A percentile compares a stretch with the other conserved stretches of the same genome.
These are phyloP conservation scores for Deilephila elpenor DNA, from an alignment of 2,888 invertebrate genomes.

Conservation along the genomic window DNA sequence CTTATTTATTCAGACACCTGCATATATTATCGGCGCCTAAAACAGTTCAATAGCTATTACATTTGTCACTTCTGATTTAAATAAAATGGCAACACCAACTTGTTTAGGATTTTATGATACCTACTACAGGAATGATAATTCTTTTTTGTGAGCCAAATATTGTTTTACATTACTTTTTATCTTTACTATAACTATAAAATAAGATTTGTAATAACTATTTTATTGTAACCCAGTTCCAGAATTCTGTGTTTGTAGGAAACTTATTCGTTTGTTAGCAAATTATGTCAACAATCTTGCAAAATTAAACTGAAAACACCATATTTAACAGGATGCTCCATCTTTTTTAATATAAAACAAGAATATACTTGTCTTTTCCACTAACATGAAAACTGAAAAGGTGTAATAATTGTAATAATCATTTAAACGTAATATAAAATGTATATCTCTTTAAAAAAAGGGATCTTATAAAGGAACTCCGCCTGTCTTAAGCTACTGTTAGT, in stretches of 20 bases:
- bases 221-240: constrained; percentile 11
- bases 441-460: too few relatives aligned
- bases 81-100: not conserved
- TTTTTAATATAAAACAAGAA: too few relatives aligned
- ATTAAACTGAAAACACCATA: too few relatives aligned
- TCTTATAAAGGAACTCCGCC: too few relatives aligned
- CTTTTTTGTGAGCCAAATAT: constrained; percentile 2
- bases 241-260: not conserved
- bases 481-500: too few relatives aligned
- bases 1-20: constrained; percentile 17
- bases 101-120: not conserved
- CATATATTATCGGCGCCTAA: not conserved
- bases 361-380: too few relatives aligned
- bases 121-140: not conserved
- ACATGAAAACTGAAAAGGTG: too few relatives aligned
- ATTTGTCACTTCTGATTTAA: not conserved
- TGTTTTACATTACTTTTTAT: constrained; percentile 18
- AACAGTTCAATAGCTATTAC: not conserved
- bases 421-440: too few relatives aligned
- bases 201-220: constrained; percentile 10
- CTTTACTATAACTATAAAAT: constrained; percentile 17
- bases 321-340: too few relatives aligned
- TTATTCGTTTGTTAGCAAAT: not conserved
- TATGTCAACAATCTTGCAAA: too few relatives aligned
- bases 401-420: too few relatives aligned